Evolutionary conservation across 2,797 vertebrate genomes (phyloP), one percentile per base, ranked within the genome.

Genomic region (Thalassophryne amazonica): DNA sequence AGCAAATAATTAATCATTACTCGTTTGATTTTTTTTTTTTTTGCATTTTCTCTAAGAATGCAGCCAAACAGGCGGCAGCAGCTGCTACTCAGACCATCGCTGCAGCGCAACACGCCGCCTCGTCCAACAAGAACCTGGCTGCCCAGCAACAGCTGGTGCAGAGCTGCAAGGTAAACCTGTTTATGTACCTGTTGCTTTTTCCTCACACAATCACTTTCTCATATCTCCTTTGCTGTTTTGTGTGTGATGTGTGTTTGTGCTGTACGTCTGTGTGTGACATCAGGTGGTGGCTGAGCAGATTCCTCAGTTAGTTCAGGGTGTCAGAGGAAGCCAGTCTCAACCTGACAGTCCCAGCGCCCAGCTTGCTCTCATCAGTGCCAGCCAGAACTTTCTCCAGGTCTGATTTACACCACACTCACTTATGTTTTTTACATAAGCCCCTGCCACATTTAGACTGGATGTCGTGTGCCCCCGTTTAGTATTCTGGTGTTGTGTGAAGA

Each of bases 301-400:
- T 66, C 97, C 96, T 0, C 91, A 95, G 90, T 85, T 99, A 88
- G 96, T 99, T 4, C 97, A 99, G 68, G 97, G 97, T 0, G 95
- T 98, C 19, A 81, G 96, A 69, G 96, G 96, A 45, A 99, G 97
- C 85, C 96, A 98, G 74, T 92, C 94, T 1, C 96, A 98, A 73
- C 95, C 95, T 0, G 97, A 99, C 74, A 98, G 96, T 29, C 97
- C 97, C 45, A 98, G 95, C 0, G 93, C 97, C 35, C 97, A 99
- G 72, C 91, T 99, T 17, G 93, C 95, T 13, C 94, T 99, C 60
- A 99, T 99, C 31, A 90, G 91, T 12, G 93, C 96, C 65, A 94
- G 95, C 79, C 96, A 98, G 85, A 98, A 96, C 90, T 99, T 99
- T 83, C 83, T 99, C 9, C 97, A 97, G 96, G 97, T 95, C 78